phyloP scores from a whole-genome alignment of 1,140 invertebrate species.

The Leptinotarsa undecemlineata region DNA sequence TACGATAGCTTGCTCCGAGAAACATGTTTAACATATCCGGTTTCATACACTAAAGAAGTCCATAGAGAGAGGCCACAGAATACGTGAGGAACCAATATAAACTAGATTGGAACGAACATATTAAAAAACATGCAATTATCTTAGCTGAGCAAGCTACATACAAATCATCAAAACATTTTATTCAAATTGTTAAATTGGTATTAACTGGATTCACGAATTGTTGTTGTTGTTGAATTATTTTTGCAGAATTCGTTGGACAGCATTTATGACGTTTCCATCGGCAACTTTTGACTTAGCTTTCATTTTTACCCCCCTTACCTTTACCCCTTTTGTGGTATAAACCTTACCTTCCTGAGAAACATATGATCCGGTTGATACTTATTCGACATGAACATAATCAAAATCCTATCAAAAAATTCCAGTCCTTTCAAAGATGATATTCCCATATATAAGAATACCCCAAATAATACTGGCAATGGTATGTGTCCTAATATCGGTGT shows the following conservation, averaged over 20 bases:
- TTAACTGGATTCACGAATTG: no score
- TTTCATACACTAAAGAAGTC: no score
- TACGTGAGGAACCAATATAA: no score
- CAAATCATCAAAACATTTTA: no score
- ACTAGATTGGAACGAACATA: no score
- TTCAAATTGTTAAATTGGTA: no score
- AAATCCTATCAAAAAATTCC: constrained; percentile 93
- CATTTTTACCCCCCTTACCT: neutral
- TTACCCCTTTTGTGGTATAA: neutral
- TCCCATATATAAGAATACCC: constrained; percentile 99
- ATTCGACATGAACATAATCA: constrained; percentile 96
- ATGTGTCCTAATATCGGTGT: constrained; percentile 89
- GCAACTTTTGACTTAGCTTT: neutral
- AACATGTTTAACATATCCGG: no score
- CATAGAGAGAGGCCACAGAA: no score
- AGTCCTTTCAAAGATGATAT: constrained; percentile 93
- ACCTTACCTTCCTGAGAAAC: constrained; percentile 80
- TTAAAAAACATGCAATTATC: no score
- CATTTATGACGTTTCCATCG: neutral
- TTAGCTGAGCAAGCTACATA: no score
- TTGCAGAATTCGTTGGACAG: neutral
- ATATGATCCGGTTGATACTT: constrained; percentile 99
- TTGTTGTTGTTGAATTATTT: no score
- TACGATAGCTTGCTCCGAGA: no score
- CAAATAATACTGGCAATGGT: constrained; percentile 98